Evolutionary conservation across 2,888 invertebrate genomes (phyloP), one percentile per base, ranked within the genome.

Genomic region (Melanostoma scalare): DNA sequence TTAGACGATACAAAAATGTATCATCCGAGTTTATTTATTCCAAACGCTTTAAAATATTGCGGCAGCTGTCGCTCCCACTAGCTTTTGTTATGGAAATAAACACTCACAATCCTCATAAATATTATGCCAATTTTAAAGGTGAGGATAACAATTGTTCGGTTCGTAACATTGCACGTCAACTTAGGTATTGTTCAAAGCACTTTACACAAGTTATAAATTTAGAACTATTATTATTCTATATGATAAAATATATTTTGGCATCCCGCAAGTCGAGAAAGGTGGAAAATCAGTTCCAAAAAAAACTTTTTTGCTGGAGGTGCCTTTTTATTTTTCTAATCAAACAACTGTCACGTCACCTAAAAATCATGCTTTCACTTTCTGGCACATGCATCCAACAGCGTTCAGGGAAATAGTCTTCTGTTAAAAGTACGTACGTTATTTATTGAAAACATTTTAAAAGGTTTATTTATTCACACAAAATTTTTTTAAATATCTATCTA

Each of bases 341-440:
- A 87, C 89, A 88, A 88, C 89, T 89, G 89, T 89, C 89, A 89
- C 89, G 89, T 89, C 89, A 89, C 87, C 89, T 87, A 86, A 85
- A 85, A 85, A 79, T 74, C 76, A 80, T 76, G 86, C 78, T 79
- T 86, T 87, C 87, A 86, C 87, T 86, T 74, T 44, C 84, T 84
- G 46, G 55, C 84, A 65, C 40, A 75, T 71, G 78, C 30, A 55
- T 55, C 63, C 63, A 60, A 42, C 9, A 30, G 71, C 60, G 75
- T 79, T 84, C 84, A 84, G 67, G 67, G 30, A 65, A 46, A 30
- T 6, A 55, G 31, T 30, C 40, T 42, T 3, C 3, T 20, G 20
- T 20, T 20, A 20, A 20, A 20, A 20, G 20, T 20, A 20, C 1
- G 20, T 20, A 20, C n/a, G n/a, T n/a, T n/a, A n/a, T n/a, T n/a